Evolutionary conservation across 1,140 invertebrate genomes (phyloP), one percentile per base, ranked within the genome.

Genomic region (Trichoplusia ni): DNA sequence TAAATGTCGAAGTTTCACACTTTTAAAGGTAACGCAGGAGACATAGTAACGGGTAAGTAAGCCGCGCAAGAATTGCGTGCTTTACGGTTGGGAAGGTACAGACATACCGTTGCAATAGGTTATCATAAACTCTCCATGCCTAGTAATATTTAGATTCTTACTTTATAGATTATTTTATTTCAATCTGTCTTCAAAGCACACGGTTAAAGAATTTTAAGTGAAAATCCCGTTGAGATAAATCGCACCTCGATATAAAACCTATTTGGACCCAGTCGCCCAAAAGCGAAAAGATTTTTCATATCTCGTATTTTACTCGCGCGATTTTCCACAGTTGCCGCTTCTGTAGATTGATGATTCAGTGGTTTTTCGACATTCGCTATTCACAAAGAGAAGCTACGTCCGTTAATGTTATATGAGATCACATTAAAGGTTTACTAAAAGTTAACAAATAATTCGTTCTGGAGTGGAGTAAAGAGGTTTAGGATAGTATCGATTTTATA

Each of bases 201-300:
- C 46, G 4, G 46, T 29, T 6, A 2, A 13, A 18, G 14, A 31
- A 4, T 2, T 49, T 31, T n/a, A 29, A 18, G 6, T 16, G 11
- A 4, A 49, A 47, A 19, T 21, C 18, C 18, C 1, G 18, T 49
- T 13, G 16, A n/a, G 2, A 54, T 54, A 54, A 54, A 38, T 18
- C 35, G 51, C n/a, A n/a, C 31, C 18, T 21, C 51, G 37, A 25
- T 54, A 54, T 37, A 54, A 54, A 54, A 54, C 33, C 51, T 54
- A 38, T 54, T 54, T 54, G 51, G 37, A 38, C 23, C 18, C 51
- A 54, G 51, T 54, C 29, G 35, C 37, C 51, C 51, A 38, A 54
- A 38, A 40, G 51, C 35, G 33, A 35, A 37, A 35, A 54, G 51
- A 54, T 54, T 37, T 54, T 54, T 54, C 51, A 54, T 33, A 19